A percentile compares a stretch with the other conserved stretches of the same genome.
Evolutionary conservation across 2,888 invertebrate genomes (phyloP).

Genomic region (Polymixis flavicincta): DNA sequence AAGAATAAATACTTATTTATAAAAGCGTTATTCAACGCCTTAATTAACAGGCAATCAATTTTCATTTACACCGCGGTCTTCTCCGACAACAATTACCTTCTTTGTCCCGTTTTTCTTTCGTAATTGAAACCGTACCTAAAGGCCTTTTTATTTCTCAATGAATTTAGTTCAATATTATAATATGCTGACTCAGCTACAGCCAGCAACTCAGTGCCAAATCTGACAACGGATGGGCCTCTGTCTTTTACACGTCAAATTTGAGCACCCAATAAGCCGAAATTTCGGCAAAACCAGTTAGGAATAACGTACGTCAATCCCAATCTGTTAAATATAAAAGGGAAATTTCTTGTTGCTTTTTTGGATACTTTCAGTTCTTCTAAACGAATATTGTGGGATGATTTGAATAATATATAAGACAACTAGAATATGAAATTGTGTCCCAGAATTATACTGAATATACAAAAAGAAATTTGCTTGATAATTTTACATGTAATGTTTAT

Average conservation of each 20-base stretch:
- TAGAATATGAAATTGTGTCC: slow-evolving; percentile 17
- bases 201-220: slow-evolving; percentile 68
- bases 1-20: slow-evolving; percentile 48
- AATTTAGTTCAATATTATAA: slow-evolving; percentile 54
- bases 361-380: slow-evolving; percentile 27
- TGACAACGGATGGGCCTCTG: slow-evolving; percentile 80
- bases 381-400: slow-evolving; percentile 16
- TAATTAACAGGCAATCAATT: slow-evolving; percentile 62
- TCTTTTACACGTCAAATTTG: slow-evolving; percentile 84
- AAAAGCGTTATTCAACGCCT: slow-evolving; percentile 47
- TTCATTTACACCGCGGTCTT: slow-evolving; percentile 50
- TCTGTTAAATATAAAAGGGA: slow-evolving; percentile 61
- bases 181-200: slow-evolving; percentile 61
- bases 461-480: background rate
- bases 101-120: slow-evolving; percentile 57
- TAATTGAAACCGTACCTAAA: slow-evolving; percentile 56
- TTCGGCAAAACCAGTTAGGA: slow-evolving; percentile 73
- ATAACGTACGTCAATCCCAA: slow-evolving; percentile 76
- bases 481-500: background rate
- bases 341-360: slow-evolving; percentile 48
- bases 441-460: background rate
- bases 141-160: slow-evolving; percentile 39
- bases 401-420: slow-evolving; percentile 17
- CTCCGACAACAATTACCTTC: slow-evolving; percentile 54
- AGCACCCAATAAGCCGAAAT: slow-evolving; percentile 76